Evolutionary conservation across 2,113 vertebrate genomes (phyloP).

Genomic region (Proterorhinus semilunaris): DNA sequence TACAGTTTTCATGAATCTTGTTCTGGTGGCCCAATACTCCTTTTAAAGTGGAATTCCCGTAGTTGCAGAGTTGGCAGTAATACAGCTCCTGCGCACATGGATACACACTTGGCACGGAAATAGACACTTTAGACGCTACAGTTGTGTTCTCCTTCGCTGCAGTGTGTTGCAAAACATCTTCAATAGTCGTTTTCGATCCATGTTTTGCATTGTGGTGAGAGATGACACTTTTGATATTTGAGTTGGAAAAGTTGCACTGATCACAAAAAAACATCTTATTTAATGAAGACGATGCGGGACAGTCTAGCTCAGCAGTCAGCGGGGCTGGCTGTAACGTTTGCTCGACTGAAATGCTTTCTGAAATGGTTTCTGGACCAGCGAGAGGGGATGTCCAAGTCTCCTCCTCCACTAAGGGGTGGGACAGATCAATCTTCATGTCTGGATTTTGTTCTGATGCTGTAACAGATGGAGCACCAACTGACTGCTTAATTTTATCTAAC

Average conservation of each 20-base stretch:
- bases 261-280: slow-evolving; percentile 79
- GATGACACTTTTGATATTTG: slow-evolving; percentile 82
- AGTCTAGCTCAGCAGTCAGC: not conserved
- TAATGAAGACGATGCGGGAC: slow-evolving; percentile 12
- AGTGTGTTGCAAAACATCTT: slow-evolving; percentile 79
- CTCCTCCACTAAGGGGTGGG: not conserved
- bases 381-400: not conserved
- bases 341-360: not conserved
- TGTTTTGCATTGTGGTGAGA: slow-evolving; percentile 89
- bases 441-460: not conserved
- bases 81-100: slow-evolving; percentile 39
- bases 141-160: slow-evolving; percentile 74
- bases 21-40: slow-evolving; percentile 54
- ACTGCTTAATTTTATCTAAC: slow-evolving; percentile 55
- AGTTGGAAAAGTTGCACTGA: slow-evolving; percentile 83
- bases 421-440: slow-evolving; percentile 4
- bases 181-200: slow-evolving; percentile 67
- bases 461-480: not conserved
- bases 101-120: not conserved
- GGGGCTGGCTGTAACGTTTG: not conserved
- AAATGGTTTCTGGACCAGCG: not conserved
- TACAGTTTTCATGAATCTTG: slow-evolving; percentile 6
- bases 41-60: slow-evolving; percentile 26
- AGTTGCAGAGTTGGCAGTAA: slow-evolving; percentile 65
- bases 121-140: slow-evolving; percentile 28